A percentile compares a stretch with the other conserved stretches of the same genome.
These are phyloP conservation scores for Egretta garzetta DNA, from an alignment of 2,113 vertebrate species.

Conservation along the genomic window DNA sequence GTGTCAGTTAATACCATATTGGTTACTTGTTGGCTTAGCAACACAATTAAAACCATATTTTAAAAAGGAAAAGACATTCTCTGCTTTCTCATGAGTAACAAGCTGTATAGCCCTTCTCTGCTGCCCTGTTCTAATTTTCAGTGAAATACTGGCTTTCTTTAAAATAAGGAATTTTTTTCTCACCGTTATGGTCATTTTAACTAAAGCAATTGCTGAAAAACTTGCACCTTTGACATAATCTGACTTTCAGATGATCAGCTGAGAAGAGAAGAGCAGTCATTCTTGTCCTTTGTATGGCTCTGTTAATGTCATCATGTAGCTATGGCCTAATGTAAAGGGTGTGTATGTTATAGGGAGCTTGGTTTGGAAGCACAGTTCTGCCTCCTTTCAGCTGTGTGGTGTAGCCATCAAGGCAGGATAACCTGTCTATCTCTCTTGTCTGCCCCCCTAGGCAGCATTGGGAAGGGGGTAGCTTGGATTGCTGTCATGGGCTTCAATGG, in stretches of 20 bases:
- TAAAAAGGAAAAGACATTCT: neutral
- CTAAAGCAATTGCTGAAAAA: neutral
- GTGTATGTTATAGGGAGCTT: neutral
- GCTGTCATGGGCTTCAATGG: neutral
- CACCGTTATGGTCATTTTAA: neutral
- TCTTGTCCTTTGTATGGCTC: neutral
- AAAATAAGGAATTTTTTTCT: neutral
- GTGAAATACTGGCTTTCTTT: neutral
- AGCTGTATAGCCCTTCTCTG: neutral
- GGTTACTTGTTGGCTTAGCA: conserved; percentile 4
- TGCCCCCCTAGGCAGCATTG: neutral
- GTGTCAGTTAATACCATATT: neutral
- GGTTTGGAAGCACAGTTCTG: neutral
- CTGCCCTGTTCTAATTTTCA: neutral
- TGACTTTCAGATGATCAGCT: neutral
- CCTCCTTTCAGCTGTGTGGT: neutral
- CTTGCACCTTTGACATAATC: neutral
- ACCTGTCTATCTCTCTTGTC: neutral
- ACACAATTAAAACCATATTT: neutral
- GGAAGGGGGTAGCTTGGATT: neutral
- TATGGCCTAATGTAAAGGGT: neutral
- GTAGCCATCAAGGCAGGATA: neutral
- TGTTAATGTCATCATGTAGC: neutral
- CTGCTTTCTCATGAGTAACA: neutral
- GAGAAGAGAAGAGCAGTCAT: neutral